Base-by-base conservation (phyloP, 2,797 vertebrate genomes). In the Anguilla pacifica region DNA sequence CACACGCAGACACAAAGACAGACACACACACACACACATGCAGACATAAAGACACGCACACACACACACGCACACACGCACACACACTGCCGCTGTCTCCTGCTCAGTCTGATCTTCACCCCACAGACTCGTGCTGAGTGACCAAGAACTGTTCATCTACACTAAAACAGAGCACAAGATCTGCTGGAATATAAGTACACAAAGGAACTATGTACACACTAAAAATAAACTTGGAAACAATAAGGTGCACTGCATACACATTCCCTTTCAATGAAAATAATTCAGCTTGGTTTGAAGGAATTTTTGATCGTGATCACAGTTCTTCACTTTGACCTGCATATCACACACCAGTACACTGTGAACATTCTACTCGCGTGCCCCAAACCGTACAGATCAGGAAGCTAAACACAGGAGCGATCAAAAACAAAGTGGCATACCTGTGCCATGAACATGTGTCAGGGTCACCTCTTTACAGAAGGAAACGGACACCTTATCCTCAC, bases 11-110 rank as follows among this genome's bases (percentile, higher is more conserved):
- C 86, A 85, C 89, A 51, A 1, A 35, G 35, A 57, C 89, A 31
- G 64, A 13, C 88, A 84, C 89, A 51, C 89, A 51, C 31, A 10
- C 89, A 84, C 84, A 84, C 77, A 86, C 87, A 83, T n/a, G n/a
- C 74, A 87, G 84, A 82, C 64, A 88, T 35, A 79, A 87, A 86
- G n/a, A 61, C 72, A n/a, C 19, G 9, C 87, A 88, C 88, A 72
- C 28, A 51, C 72, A 2, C 13, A 77, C 0, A 31, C 49, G 9
- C 61, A 51, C 43, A 28, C 10, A 22, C 70, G 35, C 31, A 49
- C 25, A 46, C 1, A 49, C 5, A 25, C 0, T 19, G 43, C 10
- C 35, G 35, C 13, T 6, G 43, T 17, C 39, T 17, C 35, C 10
- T 77, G 3, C 35, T 15, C 35, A 6, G 13, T 19, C 72, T 39